phyloP scores from a whole-genome alignment of 2,888 invertebrate genomes.

The Drosophila neutralis region DNA sequence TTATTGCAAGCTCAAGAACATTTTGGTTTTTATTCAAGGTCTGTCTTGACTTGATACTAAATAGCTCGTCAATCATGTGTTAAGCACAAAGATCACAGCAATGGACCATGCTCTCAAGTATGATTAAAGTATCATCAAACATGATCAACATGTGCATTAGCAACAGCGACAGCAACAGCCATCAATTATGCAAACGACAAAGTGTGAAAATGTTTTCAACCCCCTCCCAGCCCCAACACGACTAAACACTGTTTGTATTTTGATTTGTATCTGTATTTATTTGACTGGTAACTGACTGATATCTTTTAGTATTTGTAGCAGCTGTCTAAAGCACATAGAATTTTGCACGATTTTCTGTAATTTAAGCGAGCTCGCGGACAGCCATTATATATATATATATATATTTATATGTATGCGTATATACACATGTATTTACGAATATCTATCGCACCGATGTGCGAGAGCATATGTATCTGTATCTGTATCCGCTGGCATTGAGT shows the following conservation, averaged over 20 bases:
- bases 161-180: slow-evolving; percentile 20
- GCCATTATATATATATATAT: slow-evolving; percentile 1
- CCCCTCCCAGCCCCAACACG: slow-evolving; percentile 63
- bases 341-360: slow-evolving; percentile 76
- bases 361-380: slow-evolving; percentile 35
- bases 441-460: slow-evolving; percentile 13
- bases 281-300: slow-evolving; percentile 48
- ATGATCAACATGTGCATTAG: slow-evolving; percentile 38
- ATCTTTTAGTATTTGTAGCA: slow-evolving; percentile 56
- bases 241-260: slow-evolving; percentile 60
- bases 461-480: slow-evolving; percentile 37
- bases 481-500: slow-evolving; percentile 72
- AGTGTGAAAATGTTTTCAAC: slow-evolving; percentile 72
- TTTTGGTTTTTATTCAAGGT: not conserved
- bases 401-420: slow-evolving; percentile 13
- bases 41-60: slow-evolving; percentile 10
- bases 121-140: slow-evolving; percentile 27
- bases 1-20: not conserved
- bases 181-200: slow-evolving; percentile 75
- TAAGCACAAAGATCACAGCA: slow-evolving; percentile 22
- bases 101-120: slow-evolving; percentile 3
- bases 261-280: slow-evolving; percentile 40
- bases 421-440: slow-evolving; percentile 9
- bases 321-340: slow-evolving; percentile 71
- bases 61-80: slow-evolving; percentile 42